These are phyloP conservation scores for Zeugodacus cucurbitae DNA, from an alignment of 1,140 invertebrate species.

Conservation along the genomic window DNA sequence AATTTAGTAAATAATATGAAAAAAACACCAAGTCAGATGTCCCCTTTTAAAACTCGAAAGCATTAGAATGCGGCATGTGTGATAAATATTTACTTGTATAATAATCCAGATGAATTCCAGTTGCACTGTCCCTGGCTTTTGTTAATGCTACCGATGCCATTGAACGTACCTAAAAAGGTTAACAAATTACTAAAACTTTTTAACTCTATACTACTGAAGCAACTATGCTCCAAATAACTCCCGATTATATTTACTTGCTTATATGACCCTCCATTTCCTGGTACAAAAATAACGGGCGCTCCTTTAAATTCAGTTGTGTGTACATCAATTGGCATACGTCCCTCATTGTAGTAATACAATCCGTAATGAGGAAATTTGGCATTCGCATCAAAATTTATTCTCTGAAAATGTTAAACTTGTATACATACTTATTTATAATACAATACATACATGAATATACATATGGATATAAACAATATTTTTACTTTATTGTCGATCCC, in stretches of 20 bases:
- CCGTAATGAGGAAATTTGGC: constrained; percentile 79
- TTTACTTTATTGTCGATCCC: too few relatives aligned
- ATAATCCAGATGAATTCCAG: constrained; percentile 82
- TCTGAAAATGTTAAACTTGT: constrained; percentile 67
- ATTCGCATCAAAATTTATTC: constrained; percentile 73
- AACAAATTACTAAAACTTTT: too few relatives aligned
- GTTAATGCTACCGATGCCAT: constrained; percentile 88
- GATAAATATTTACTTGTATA: constrained; percentile 72
- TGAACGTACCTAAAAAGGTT: constrained; percentile 75
- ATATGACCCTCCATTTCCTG: constrained; percentile 91
- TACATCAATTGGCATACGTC: constrained; percentile 75
- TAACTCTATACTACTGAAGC: too few relatives aligned
- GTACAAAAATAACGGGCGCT: constrained; percentile 91
- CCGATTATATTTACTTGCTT: constrained; percentile 76
- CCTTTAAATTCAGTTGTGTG: constrained; percentile 81
- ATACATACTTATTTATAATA: not conserved
- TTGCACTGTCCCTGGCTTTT: constrained; percentile 71
- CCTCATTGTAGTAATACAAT: constrained; percentile 92
- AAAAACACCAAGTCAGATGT: too few relatives aligned
- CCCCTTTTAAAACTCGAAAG: too few relatives aligned
- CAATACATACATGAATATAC: not conserved
- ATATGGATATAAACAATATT: constrained; percentile 32
- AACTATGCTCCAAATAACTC: too few relatives aligned
- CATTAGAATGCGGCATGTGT: too few relatives aligned
- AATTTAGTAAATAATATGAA: too few relatives aligned